Evolutionary conservation across 2,797 vertebrate species (phyloP).

Genomic region (Myotis daubentonii): DNA sequence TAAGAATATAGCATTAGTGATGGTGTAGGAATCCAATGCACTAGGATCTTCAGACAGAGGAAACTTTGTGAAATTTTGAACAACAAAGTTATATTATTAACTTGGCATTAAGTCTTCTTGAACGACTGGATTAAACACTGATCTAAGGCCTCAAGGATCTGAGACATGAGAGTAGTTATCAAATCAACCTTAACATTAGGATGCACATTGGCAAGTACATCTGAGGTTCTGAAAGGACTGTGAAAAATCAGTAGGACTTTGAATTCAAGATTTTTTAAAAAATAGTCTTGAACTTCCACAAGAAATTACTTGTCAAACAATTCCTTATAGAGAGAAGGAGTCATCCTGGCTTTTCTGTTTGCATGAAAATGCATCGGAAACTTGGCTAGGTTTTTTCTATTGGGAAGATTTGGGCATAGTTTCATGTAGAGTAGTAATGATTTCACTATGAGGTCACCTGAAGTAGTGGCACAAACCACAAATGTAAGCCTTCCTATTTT

Average conservation of each 20-base stretch:
- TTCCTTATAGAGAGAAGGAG: slow-evolving; percentile 1
- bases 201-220: neutral
- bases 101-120: slow-evolving; percentile 29
- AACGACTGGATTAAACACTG: neutral
- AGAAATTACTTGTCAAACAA: slow-evolving; percentile 53
- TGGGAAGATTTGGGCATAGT: slow-evolving; percentile 7
- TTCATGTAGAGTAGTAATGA: slow-evolving; percentile 18
- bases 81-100: neutral
- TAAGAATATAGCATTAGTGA: slow-evolving; percentile 26
- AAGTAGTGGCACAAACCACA: slow-evolving; percentile 43
- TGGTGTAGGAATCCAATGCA: neutral
- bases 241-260: slow-evolving; percentile 23
- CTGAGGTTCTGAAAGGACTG: neutral
- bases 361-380: slow-evolving; percentile 14
- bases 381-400: neutral
- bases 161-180: neutral
- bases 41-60: slow-evolving; percentile 37
- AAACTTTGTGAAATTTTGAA: slow-evolving; percentile 1
- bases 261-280: slow-evolving; percentile 39
- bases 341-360: slow-evolving; percentile 28
- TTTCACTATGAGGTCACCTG: slow-evolving; percentile 48
- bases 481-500: slow-evolving; percentile 15
- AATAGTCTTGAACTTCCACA: slow-evolving; percentile 28
- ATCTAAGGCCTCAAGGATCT: neutral
- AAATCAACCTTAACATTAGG: neutral